Conservation (phyloP, 2,113 vertebrate species). For the Lophochroa leadbeateri region DNA sequence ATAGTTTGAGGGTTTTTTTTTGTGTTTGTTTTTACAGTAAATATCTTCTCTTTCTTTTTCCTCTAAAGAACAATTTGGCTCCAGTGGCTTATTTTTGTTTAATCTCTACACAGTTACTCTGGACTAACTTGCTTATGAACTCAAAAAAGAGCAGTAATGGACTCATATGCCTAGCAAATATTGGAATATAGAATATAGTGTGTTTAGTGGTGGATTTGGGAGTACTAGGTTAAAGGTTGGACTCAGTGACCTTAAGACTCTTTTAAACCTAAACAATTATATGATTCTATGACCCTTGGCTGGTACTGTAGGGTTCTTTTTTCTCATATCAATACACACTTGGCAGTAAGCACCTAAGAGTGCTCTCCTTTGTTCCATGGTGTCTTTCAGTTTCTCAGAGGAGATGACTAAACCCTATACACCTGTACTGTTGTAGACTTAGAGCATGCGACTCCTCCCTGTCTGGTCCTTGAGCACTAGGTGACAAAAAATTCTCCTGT, state of each 20-base stretch:
- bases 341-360: not conserved
- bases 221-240: not conserved
- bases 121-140: not conserved
- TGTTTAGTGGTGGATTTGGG: not conserved
- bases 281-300: not conserved
- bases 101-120: not conserved
- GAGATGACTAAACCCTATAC: not conserved
- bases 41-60: not conserved
- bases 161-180: not conserved
- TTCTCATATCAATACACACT: not conserved
- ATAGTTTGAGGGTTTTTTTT: not conserved
- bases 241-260: not conserved
- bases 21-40: not conserved
- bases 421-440: not conserved
- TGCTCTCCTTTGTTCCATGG: not conserved
- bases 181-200: not conserved
- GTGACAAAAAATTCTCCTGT: not conserved
- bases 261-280: not conserved
- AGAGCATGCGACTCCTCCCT: not conserved
- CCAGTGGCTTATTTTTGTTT: not conserved
- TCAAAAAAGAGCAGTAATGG: not conserved
- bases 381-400: not conserved
- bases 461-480: not conserved
- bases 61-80: not conserved
- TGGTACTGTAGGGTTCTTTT: not conserved